phyloP scores from a whole-genome alignment of 2,888 invertebrate species.

The Cyclophora albipunctata region DNA sequence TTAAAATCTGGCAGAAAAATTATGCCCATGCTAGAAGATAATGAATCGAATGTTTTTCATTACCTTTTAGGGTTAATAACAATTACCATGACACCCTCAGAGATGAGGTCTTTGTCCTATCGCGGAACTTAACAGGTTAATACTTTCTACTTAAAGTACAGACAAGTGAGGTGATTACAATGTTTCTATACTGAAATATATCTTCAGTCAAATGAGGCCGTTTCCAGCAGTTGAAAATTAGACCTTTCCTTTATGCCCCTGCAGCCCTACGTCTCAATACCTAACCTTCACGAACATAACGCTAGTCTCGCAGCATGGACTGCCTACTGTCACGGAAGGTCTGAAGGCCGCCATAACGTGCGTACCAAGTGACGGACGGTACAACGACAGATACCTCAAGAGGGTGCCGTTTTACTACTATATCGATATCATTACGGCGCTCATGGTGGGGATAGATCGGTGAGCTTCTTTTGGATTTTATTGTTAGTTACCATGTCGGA shows the following conservation, averaged over 20 bases:
- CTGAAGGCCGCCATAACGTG: constrained; percentile 59
- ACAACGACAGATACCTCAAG: constrained; percentile 71
- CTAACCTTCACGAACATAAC: constrained; percentile 81
- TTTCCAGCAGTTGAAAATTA: too few species aligned
- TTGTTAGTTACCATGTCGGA: not conserved
- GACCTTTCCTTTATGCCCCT: not conserved
- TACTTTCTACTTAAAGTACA: too few species aligned
- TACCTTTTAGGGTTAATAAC: too few species aligned
- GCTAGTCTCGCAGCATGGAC: constrained; percentile 79
- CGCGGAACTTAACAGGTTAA: too few species aligned
- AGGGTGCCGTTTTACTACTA: constrained; percentile 77
- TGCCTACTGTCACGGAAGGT: constrained; percentile 63
- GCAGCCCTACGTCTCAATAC: constrained; percentile 58
- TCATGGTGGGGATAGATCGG: constrained; percentile 76
- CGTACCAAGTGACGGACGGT: constrained; percentile 70
- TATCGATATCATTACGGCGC: constrained; percentile 78
- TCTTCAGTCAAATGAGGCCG: too few species aligned
- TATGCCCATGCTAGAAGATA: too few species aligned
- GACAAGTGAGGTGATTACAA: too few species aligned
- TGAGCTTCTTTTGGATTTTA: constrained; percentile 21
- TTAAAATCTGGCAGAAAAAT: too few species aligned
- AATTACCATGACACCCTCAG: too few species aligned
- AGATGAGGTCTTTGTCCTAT: too few species aligned
- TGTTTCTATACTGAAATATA: too few species aligned
- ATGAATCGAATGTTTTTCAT: too few species aligned